A percentile compares a stretch with the other conserved stretches of the same genome.
Evolutionary conservation across 2,113 vertebrate species (phyloP).

Genomic region (Lophius piscatorius): DNA sequence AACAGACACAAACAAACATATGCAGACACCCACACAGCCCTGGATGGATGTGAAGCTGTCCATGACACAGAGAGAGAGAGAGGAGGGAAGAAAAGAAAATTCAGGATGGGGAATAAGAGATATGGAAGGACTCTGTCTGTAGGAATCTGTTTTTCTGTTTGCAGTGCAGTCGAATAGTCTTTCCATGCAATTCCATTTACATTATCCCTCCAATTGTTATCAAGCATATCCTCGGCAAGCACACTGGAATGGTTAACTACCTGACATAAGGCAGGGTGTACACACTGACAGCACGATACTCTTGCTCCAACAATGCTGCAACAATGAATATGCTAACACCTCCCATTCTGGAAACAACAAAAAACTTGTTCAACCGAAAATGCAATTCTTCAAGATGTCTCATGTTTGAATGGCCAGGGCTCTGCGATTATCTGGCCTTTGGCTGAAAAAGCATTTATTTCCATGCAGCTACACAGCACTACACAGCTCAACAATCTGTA

Average conservation of each 20-base stretch:
- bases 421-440: constrained; percentile 32
- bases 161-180: constrained; percentile 9
- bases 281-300: constrained; percentile 37
- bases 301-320: constrained; percentile 42
- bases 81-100: constrained; percentile 1
- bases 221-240: constrained; percentile 42
- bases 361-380: constrained; percentile 40
- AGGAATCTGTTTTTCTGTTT: constrained; percentile 35
- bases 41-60: constrained; percentile 41
- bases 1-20: constrained; percentile 34
- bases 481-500: constrained; percentile 36
- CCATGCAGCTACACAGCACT: constrained; percentile 8
- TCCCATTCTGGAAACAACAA: constrained; percentile 48
- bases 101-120: neutral
- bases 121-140: constrained; percentile 16
- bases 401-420: constrained; percentile 10
- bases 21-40: constrained; percentile 38
- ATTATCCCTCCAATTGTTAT: constrained; percentile 50
- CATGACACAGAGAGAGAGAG: constrained; percentile 18
- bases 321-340: constrained; percentile 50
- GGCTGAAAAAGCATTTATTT: constrained; percentile 41
- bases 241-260: constrained; percentile 44
- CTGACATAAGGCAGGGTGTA: constrained; percentile 19
- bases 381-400: constrained; percentile 23
- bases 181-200: constrained; percentile 29